Base-by-base conservation (phyloP, 1,140 invertebrate species). In the Luehdorfia chinensis region DNA sequence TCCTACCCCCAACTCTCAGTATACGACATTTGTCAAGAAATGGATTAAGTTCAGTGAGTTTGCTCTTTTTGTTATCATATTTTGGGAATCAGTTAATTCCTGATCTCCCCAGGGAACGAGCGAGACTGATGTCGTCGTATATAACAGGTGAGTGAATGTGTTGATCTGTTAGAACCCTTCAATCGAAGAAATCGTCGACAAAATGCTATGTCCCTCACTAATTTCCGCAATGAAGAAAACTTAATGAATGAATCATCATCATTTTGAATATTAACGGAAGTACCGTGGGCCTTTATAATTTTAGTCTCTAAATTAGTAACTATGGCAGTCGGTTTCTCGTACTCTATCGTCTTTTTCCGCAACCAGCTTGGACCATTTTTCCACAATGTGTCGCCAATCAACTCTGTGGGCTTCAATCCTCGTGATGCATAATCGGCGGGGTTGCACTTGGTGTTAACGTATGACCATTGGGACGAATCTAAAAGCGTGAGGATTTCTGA, bases 401-500 rank as follows among this genome's bases (percentile, higher is more conserved):
- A 27, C 9, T 27, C n/a, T n/a, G n/a, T n/a, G n/a, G n/a, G 23
- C 6, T 27, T 8, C 1, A n/a, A 8, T 8, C 23, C 23, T 2
- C 23, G 2, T 27, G 23, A 27, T 7, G 23, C 23, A 4, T 36
- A 23, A 33, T 57, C 55, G 5, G 55, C 55, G 2, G 55, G 55
- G 14, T 57, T 57, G 4, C 1, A 2, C 9, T 27, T 7, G 1
- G 23, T 27, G 1, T 2, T 8, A 7, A 27, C 23, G 9, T 27
- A n/a, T 2, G 2, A 2, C 23, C 23, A 27, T 27, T 27, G 23
- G 11, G 16, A 12, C 0, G 18, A 13, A 19, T 57, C 45, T 5
- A 57, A 18, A 7, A n/a, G 14, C 0, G 23, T 31, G 2, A 58
- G 18, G 18, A 58, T 53, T 3, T 48, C 33, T 7, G 54, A 47